phyloP scores from a whole-genome alignment of 1,140 invertebrate genomes.

The Meloidogyne exigua region DNA sequence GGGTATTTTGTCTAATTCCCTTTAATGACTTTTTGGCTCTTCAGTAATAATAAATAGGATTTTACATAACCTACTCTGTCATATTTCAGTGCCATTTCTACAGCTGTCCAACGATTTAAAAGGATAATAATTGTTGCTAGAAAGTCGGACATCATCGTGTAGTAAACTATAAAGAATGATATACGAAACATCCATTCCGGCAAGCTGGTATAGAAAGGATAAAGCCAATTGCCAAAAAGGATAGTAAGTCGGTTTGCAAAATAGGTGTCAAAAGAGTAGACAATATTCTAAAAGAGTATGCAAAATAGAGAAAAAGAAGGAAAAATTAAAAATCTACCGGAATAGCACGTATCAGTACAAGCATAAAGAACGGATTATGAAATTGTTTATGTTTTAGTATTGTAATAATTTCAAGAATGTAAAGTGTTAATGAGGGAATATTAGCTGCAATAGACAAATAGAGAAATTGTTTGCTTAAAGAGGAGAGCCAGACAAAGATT shows the following conservation, averaged over 20 bases:
- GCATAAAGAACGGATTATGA: constrained; percentile 10
- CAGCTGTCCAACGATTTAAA: constrained; percentile 4
- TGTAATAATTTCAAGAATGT: constrained; percentile 9
- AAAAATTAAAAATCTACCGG: background rate
- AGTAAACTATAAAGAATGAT: constrained; percentile 1
- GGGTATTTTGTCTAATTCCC: no score
- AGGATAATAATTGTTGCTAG: constrained; percentile 8
- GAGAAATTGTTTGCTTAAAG: background rate
- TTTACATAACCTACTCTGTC: background rate
- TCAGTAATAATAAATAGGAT: no score
- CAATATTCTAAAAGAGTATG: background rate
- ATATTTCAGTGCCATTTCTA: background rate
- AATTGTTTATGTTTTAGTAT: constrained; percentile 12
- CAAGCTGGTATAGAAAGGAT: background rate
- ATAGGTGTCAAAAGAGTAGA: background rate
- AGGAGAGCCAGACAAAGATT: background rate
- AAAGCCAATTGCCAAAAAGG: constrained; percentile 5
- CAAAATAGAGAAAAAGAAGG: no score
- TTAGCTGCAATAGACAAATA: background rate
- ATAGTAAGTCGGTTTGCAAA: background rate
- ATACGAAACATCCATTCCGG: background rate
- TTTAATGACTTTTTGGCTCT: no score
- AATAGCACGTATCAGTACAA: constrained; percentile 11
- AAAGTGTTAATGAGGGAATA: background rate
- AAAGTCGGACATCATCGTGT: background rate